Evolutionary conservation across 2,888 invertebrate species (phyloP), one percentile per base, ranked within the genome.

Genomic region (Tyria jacobaeae): DNA sequence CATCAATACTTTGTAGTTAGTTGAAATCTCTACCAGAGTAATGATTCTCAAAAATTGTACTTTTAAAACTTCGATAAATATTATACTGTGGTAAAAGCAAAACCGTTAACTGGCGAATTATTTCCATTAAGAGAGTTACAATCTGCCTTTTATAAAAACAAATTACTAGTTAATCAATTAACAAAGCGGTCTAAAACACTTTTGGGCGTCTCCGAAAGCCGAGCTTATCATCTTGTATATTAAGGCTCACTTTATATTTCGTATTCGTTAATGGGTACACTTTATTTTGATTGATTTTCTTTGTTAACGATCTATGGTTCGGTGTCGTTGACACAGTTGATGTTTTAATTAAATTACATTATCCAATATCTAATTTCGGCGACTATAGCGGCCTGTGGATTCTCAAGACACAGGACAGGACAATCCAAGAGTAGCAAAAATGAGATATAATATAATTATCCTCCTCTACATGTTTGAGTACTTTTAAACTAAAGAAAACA

Each of bases 281-380:
- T 24, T 37, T 35, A 37, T 24, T 24, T 35, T 53, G 52, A 53
- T 53, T 35, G 52, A 53, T 53, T 53, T 39, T 24, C 52, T 35
- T 15, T 37, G 52, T 53, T 53, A 53, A 35, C 31, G 21, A 53
- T 53, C 52, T 53, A 37, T 10, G 5, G 12, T 21, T 44, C 21
- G 21, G 21, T 44, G 21, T 37, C 35, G 15, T 25, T 34, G 37
- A 37, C 17, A 37, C 2, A 35, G 17, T 51, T 10, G 27, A 1
- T 31, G 51, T 50, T n/a, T 9, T 51, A 34, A 35, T 51, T 21
- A 34, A 21, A 51, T 51, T 51, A 51, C 17, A 51, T 17, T n/a
- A 17, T 14, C 35, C 35, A 14, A 35, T 35, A 35, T n/a, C n/a
- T n/a, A n/a, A n/a, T n/a, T n/a, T n/a, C n/a, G n/a, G n/a, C n/a